phyloP scores from a whole-genome alignment of 2,113 vertebrate species.

The Chaenogobius annularis region DNA sequence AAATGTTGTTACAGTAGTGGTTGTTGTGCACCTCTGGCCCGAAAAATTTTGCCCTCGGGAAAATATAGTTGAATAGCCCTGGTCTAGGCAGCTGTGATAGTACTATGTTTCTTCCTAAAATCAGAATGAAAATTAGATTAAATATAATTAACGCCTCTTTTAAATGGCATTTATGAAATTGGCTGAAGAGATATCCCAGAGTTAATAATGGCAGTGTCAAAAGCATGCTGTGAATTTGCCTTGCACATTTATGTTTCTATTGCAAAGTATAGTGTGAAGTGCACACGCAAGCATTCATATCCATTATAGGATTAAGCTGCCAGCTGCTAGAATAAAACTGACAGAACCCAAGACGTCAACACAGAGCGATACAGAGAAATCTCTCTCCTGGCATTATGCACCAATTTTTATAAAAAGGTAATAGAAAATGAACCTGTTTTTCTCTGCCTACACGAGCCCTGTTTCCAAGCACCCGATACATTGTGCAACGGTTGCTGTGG shows the following conservation, averaged over 20 bases:
- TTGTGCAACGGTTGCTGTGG: conserved; percentile 76
- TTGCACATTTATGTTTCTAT: conserved; percentile 15
- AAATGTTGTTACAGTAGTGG: no score
- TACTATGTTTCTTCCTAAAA: no score
- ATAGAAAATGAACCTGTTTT: conserved; percentile 59
- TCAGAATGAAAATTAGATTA: no score
- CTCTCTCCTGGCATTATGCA: conserved; percentile 30
- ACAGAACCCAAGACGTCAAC: conserved; percentile 31
- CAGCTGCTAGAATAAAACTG: conserved; percentile 35
- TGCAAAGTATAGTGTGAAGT: conserved; percentile 14
- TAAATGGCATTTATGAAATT: neutral
- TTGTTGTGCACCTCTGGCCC: no score
- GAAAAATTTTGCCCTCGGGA: no score
- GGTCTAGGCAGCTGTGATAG: no score
- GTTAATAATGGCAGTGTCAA: neutral
- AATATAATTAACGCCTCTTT: no score
- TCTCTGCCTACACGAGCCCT: conserved; percentile 58
- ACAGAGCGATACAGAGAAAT: conserved; percentile 35
- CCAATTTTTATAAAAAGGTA: conserved; percentile 39
- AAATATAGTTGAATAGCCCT: no score
- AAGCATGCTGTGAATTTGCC: neutral
- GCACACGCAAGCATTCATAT: neutral
- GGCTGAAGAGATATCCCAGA: neutral
- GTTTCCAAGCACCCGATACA: conserved; percentile 66
- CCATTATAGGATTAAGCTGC: conserved; percentile 8